These are phyloP conservation scores for Triops cancriformis DNA, from an alignment of 1,140 invertebrate genomes.

Conservation along the genomic window DNA sequence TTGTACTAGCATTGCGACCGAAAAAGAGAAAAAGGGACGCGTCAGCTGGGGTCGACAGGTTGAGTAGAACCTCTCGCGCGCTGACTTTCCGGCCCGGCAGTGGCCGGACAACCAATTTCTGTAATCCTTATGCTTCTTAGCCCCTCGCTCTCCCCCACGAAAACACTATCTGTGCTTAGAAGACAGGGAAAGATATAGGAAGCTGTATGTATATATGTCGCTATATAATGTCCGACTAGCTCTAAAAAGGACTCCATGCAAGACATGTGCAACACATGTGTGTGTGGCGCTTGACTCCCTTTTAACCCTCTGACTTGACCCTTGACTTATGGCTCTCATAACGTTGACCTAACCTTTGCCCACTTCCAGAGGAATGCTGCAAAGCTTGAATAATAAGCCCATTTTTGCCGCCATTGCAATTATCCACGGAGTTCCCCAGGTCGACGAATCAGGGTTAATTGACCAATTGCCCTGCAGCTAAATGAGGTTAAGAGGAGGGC, in stretches of 20 bases:
- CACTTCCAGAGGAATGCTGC: not conserved
- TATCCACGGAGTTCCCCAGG: not conserved
- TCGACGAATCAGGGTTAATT: not conserved
- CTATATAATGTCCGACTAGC: not conserved
- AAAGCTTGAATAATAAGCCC: not conserved
- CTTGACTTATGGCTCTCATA: constrained; percentile 10
- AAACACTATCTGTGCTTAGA: not conserved
- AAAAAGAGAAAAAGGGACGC: not conserved
- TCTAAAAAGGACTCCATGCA: not conserved
- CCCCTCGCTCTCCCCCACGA: not conserved
- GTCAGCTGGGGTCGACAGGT: constrained; percentile 8
- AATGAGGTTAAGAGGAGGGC: not conserved
- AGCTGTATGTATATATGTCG: not conserved
- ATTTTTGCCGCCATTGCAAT: not conserved
- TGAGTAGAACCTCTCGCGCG: not conserved
- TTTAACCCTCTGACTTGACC: constrained; percentile 13
- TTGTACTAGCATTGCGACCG: not conserved
- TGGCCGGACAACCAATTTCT: not conserved
- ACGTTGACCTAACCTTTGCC: constrained; percentile 7
- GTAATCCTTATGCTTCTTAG: not conserved
- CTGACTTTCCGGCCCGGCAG: not conserved
- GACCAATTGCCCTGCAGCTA: not conserved
- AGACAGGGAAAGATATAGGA: not conserved
- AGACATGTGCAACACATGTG: constrained; percentile 13
- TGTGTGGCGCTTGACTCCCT: constrained; percentile 2